Conservation (phyloP, 2,797 vertebrate genomes). For the Brachyalestes nurse region DNA sequence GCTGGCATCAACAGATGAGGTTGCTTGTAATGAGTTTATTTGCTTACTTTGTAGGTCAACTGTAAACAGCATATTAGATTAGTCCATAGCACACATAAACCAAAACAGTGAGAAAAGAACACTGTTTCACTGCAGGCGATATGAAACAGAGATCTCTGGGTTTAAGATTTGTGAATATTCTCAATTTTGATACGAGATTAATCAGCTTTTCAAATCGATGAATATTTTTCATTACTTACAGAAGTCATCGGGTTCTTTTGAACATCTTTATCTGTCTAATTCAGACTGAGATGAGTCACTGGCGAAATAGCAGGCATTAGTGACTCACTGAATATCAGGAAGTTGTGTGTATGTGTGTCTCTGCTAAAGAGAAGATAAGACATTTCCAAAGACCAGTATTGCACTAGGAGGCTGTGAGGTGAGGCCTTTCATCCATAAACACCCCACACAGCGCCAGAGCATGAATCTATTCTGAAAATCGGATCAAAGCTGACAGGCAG, state of each 20-base stretch:
- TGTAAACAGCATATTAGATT: no score
- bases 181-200: background rate
- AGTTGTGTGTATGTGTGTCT: constrained; percentile 4
- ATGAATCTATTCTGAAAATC: constrained; percentile 23
- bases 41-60: no score
- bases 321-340: constrained; percentile 9
- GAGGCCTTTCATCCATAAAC: constrained; percentile 33
- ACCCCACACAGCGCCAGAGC: constrained; percentile 9
- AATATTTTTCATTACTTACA: background rate
- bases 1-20: no score
- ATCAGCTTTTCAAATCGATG: background rate
- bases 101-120: background rate
- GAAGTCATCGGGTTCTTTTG: background rate
- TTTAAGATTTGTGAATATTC: background rate
- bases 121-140: background rate
- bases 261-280: background rate
- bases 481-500: constrained; percentile 35
- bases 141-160: background rate
- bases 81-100: background rate
- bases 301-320: background rate
- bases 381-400: constrained; percentile 7
- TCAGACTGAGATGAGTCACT: constrained; percentile 11
- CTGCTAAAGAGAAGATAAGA: constrained; percentile 31
- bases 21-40: no score
- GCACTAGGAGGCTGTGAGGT: background rate